Base-by-base conservation (phyloP, 92 coral and sea anemone species). In the Porites evermanni region DNA sequence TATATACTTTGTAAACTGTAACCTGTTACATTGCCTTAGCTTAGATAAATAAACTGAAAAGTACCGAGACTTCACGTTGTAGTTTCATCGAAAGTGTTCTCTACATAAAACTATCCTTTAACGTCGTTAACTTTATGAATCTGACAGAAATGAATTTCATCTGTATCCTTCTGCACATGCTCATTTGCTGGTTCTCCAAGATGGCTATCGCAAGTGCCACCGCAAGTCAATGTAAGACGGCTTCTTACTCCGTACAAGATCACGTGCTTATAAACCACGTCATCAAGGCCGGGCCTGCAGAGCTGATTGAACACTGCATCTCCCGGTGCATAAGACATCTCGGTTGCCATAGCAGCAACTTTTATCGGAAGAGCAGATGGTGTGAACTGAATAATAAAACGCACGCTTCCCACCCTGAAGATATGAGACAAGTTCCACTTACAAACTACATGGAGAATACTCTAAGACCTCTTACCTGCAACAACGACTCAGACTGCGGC, bases 371-470 rank as follows among this genome's bases (percentile, higher is more conserved):
- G 17, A 54, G 52, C 63, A 79, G 11, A 50, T 24, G 47, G 19
- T 79, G 83, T 47, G 83, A 79, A 8, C 59, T 79, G 23, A 79
- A 66, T n/a, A 74, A 79, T 59, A 79, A 79, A 24, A 79, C 83
- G 6, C 73, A 51, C 51, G 32, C 63, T 11, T 79, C 72, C 5
- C 83, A 79, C 51, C 83, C 83, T 29, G 61, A 47, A 52, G 72
- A 79, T n/a, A 79, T 79, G 83, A n/a, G 21, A 16, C 52, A 44
- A 38, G 68, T 2, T 59, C 56, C 70, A 32, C 17, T 50, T 79
- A 20, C 83, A 23, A 79, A 65, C 51, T 66, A 79, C 74, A 79
- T 52, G 83, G 74, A 19, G 71, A 66, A 79, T 23, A 67, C 18
- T 24, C 16, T 66, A 64, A 53, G 64, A 52, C 83, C 83, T 8